Evolutionary conservation across 2,113 vertebrate genomes (phyloP).

Genomic region (Leptodactylus fuscus): DNA sequence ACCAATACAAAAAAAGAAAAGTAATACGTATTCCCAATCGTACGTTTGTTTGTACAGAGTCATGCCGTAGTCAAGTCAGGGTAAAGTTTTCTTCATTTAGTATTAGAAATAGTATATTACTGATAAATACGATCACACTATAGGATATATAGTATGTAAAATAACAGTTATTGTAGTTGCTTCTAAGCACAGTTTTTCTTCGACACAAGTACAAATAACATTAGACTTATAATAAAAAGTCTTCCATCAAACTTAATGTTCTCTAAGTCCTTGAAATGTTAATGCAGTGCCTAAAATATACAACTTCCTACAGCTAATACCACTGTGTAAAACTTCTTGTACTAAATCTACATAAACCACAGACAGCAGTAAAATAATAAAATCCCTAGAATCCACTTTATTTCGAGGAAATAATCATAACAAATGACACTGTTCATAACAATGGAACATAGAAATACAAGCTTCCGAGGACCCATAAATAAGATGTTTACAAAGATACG

Average conservation of each 20-base stretch:
- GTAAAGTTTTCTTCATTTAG: too few relatives aligned
- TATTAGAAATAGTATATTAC: background rate
- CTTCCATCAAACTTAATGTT: background rate
- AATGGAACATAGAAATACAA: background rate
- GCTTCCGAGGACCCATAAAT: background rate
- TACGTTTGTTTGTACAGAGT: too few relatives aligned
- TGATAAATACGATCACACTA: too few relatives aligned
- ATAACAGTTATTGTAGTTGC: background rate
- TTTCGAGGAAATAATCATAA: too few relatives aligned
- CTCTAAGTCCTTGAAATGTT: background rate
- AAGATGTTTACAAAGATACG: background rate
- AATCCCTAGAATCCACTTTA: slow-evolving; percentile 2
- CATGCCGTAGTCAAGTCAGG: too few relatives aligned
- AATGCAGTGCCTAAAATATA: background rate
- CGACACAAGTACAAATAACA: background rate
- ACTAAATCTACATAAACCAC: background rate
- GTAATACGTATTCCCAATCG: background rate
- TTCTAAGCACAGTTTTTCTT: background rate
- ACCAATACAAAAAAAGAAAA: background rate
- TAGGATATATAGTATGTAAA: background rate
- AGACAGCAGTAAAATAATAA: background rate
- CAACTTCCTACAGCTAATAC: background rate
- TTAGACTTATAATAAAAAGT: background rate
- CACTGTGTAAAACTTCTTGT: background rate
- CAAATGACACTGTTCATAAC: too few relatives aligned